phyloP scores from a whole-genome alignment of 2,888 invertebrate genomes.

The Pherbina coryleti region DNA sequence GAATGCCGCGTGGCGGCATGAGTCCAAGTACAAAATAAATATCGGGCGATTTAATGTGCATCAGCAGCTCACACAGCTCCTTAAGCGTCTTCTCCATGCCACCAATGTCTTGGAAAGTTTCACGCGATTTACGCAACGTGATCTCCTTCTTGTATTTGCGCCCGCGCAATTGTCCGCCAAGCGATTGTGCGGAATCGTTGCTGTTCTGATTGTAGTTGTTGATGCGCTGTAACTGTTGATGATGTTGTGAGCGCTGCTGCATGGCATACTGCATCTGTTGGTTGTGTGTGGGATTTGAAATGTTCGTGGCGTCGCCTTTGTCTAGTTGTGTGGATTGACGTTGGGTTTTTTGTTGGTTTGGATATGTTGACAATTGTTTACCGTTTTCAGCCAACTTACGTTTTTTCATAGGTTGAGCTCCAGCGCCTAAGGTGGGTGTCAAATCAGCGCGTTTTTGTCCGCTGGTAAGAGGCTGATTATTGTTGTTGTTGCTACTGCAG shows the following conservation, averaged over 20 bases:
- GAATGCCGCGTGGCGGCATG: constrained; percentile 88
- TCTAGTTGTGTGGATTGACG: constrained; percentile 63
- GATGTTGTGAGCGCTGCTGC: constrained; percentile 44
- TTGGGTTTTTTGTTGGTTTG: constrained; percentile 38
- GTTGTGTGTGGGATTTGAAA: constrained; percentile 33
- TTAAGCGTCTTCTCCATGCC: constrained; percentile 82
- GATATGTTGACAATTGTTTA: constrained; percentile 49
- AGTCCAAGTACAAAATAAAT: constrained; percentile 88
- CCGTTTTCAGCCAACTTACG: constrained; percentile 52
- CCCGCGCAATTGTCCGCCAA: constrained; percentile 46
- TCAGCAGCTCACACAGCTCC: constrained; percentile 80
- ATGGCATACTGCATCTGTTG: constrained; percentile 37
- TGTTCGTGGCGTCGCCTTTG: constrained; percentile 58
- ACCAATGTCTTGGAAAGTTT: constrained; percentile 75
- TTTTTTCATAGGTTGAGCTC: constrained; percentile 59
- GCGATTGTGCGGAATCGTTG: constrained; percentile 43
- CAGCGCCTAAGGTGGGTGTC: constrained; percentile 59
- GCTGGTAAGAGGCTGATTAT: constrained; percentile 45
- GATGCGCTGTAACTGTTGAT: constrained; percentile 41
- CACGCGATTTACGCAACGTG: constrained; percentile 54
- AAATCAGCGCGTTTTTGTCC: constrained; percentile 49
- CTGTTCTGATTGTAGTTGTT: constrained; percentile 43
- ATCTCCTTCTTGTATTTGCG: constrained; percentile 62
- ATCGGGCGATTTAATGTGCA: constrained; percentile 91
- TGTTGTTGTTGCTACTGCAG: constrained; percentile 54